Evolutionary conservation across 2,113 vertebrate species (phyloP), one percentile per base, ranked within the genome.

Genomic region (Mohoua ochrocephala): DNA sequence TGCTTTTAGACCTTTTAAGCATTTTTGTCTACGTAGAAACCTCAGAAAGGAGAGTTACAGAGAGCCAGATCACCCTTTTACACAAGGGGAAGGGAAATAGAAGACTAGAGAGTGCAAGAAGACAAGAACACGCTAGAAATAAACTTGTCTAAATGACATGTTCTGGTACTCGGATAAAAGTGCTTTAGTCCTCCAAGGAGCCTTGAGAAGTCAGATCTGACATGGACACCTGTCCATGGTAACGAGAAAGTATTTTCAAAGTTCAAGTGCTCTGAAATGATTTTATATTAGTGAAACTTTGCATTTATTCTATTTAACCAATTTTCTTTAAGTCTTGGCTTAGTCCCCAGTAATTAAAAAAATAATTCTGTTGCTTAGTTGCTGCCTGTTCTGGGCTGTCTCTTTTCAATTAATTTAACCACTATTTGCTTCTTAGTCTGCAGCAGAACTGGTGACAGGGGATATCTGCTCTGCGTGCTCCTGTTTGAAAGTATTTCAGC

Each of bases 1-100:
- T 90, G 49, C 49, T 95, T 93, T 85, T 70, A 65, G 41, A 65
- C 28, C 49, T 94, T 79, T 85, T 22, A 79, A 82, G 21, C 14
- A 57, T 27, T 91, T 60, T 87, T 28, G 20, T 82, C 23, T 27
- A 11, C 28, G 9, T 1, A 41, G 37, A 80, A 54, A 22, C 44
- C n/a, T 50, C 35, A 42, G 6, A 67, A 91, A 77, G 10, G 20
- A 91, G 47, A 75, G 28, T 42, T 84, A 17, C 35, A 75, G 77
- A 56, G 56, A 37, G 28, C 8, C 61, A 69, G 21, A 21, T 53
- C 26, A 13, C 0, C 1, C 11, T 73, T 83, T 71, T 50, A 33
- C 20, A 50, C 9, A 17, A 53, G 5, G 4, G 44, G 11, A 64
- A 69, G n/a, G 13, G 33, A 53, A 68, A 42, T 16, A 56, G 44